A percentile compares a stretch with the other conserved stretches of the same genome.
Conservation (phyloP, 2,888 invertebrate genomes). For the Phragmatobia fuliginosa region DNA sequence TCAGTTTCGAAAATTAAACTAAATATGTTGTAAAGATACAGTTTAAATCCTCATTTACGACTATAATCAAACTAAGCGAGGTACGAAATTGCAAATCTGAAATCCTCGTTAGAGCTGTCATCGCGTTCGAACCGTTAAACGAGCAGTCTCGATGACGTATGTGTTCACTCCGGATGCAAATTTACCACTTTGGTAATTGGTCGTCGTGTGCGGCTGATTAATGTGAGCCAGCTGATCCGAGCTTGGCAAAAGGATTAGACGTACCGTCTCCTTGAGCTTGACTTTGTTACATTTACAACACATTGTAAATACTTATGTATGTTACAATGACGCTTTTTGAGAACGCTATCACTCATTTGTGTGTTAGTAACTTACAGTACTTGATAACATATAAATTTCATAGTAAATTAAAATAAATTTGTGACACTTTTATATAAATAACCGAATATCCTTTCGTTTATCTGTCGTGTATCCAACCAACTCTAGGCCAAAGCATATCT, state of each 20-base stretch:
- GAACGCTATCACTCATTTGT: not conserved
- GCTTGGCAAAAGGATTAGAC: constrained; percentile 25
- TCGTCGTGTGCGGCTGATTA: constrained; percentile 35
- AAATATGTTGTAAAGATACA: not conserved
- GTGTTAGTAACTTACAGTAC: not conserved
- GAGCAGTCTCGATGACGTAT: constrained; percentile 1
- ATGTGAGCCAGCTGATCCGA: constrained; percentile 34
- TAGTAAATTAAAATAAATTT: too few species aligned
- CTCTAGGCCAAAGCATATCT: too few species aligned
- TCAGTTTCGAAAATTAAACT: too few species aligned
- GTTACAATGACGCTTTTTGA: not conserved
- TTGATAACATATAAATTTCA: too few species aligned
- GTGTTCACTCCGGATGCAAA: constrained; percentile 13
- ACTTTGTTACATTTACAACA: constrained; percentile 33
- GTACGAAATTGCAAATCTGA: not conserved
- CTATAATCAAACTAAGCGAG: not conserved
- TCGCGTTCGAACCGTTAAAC: not conserved
- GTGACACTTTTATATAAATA: too few species aligned
- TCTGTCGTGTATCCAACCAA: too few species aligned
- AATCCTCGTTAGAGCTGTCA: not conserved
- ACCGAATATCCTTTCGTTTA: too few species aligned
- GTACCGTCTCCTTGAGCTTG: constrained; percentile 40
- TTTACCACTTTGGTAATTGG: constrained; percentile 25
- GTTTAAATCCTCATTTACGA: not conserved
- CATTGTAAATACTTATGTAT: not conserved